Conservation (phyloP, 2,113 vertebrate genomes). For the Pachyramphus minor region DNA sequence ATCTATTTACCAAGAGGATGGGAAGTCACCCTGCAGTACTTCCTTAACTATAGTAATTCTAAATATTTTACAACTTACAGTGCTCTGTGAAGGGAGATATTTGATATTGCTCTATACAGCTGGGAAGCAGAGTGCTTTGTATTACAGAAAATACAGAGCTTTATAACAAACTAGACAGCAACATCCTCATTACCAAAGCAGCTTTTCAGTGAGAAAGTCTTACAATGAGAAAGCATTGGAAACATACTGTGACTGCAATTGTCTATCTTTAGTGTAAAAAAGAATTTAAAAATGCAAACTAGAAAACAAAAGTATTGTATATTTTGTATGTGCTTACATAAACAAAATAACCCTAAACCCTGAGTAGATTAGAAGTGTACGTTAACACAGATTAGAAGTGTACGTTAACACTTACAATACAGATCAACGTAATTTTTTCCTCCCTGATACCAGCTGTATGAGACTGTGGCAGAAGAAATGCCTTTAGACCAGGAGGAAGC, state of each 20-base stretch:
- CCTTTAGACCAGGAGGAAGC: slow-evolving; percentile 14
- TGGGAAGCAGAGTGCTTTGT: not conserved
- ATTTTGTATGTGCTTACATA: not conserved
- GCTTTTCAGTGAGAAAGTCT: not conserved
- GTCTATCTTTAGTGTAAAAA: not conserved
- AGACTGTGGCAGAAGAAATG: not conserved
- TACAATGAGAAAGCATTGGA: not conserved
- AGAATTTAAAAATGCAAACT: not conserved
- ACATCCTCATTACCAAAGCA: not conserved
- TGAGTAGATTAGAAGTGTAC: not conserved
- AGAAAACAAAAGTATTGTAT: not conserved
- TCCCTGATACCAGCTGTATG: not conserved
- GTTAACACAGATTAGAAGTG: not conserved
- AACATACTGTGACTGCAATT: not conserved
- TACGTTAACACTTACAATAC: not conserved
- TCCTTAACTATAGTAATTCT: not conserved
- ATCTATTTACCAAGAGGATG: not conserved
- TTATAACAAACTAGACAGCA: not conserved
- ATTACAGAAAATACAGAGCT: not conserved
- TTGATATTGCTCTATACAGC: not conserved
- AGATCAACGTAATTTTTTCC: not conserved
- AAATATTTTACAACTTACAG: slow-evolving; percentile 1
- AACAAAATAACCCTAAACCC: not conserved
- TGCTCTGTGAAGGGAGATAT: not conserved
- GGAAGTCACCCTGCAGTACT: not conserved